These are phyloP conservation scores for Orius laevigatus DNA, from an alignment of 1,140 invertebrate genomes.

Conservation along the genomic window DNA sequence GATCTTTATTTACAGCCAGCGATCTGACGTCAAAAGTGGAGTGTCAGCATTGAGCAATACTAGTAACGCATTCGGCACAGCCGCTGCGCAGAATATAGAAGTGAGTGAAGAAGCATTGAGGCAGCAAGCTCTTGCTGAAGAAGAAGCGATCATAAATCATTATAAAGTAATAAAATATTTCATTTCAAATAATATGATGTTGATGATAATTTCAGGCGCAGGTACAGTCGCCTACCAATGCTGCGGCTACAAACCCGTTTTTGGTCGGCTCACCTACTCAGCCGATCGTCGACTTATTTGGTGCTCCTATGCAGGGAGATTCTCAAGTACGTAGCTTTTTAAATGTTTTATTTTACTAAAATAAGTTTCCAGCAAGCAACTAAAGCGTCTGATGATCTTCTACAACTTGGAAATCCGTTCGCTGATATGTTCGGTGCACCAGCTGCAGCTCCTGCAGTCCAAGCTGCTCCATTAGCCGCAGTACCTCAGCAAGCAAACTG, in stretches of 20 bases:
- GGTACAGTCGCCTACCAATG: constrained; percentile 48
- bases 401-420: constrained; percentile 80
- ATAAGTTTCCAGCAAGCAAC: constrained; percentile 22
- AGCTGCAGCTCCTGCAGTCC: constrained; percentile 26
- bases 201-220: constrained; percentile 41
- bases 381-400: constrained; percentile 75
- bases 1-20: constrained; percentile 40
- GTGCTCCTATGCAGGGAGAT: constrained; percentile 30
- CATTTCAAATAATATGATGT: neutral
- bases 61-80: constrained; percentile 68
- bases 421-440: constrained; percentile 51
- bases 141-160: constrained; percentile 86
- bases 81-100: constrained; percentile 46
- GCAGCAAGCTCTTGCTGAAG: constrained; percentile 78
- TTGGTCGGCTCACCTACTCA: constrained; percentile 39
- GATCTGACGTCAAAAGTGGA: constrained; percentile 75
- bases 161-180: constrained; percentile 63
- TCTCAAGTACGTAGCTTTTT: constrained; percentile 23
- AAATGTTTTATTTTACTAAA: neutral
- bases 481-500: constrained; percentile 28
- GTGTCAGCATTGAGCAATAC: constrained; percentile 78
- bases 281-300: constrained; percentile 65
- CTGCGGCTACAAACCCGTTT: constrained; percentile 69
- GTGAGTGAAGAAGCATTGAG: constrained; percentile 70
- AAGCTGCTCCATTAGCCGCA: constrained; percentile 10